Percentiles rank a stretch among this genome's conserved stretches.
phyloP scores from a whole-genome alignment of 2,888 invertebrate genomes.

The Anarsia innoxiella region DNA sequence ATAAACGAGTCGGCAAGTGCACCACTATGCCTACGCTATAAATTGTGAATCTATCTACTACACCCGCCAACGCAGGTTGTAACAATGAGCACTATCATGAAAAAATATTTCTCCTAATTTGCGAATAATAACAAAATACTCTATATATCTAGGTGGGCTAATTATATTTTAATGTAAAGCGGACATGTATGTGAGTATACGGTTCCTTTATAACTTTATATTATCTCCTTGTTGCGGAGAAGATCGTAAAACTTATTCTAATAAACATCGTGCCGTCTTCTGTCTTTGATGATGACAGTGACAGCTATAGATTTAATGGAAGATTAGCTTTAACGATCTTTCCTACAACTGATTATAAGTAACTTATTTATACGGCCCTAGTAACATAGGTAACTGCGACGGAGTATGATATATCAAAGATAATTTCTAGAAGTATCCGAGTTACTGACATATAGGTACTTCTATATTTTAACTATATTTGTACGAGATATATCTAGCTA shows the following conservation, averaged over 20 bases:
- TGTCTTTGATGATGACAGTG: too few species aligned
- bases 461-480: too few species aligned
- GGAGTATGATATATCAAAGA: slow-evolving; percentile 35
- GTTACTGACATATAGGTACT: neutral
- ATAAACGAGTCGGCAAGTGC: slow-evolving; percentile 12
- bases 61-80: slow-evolving; percentile 12
- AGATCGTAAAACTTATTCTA: too few species aligned
- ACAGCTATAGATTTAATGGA: too few species aligned
- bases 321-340: too few species aligned
- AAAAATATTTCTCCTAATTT: slow-evolving; percentile 67
- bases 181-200: slow-evolving; percentile 46
- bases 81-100: slow-evolving; percentile 61
- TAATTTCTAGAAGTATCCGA: neutral
- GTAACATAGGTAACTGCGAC: slow-evolving; percentile 38
- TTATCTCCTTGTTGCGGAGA: slow-evolving; percentile 19
- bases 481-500: too few species aligned
- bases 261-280: too few species aligned
- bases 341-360: too few species aligned
- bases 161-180: slow-evolving; percentile 44
- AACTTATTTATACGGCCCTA: too few species aligned
- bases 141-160: slow-evolving; percentile 54
- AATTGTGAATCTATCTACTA: slow-evolving; percentile 15
- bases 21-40: slow-evolving; percentile 14
- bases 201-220: slow-evolving; percentile 39
- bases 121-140: slow-evolving; percentile 60